Conservation (phyloP, 2,888 invertebrate species). For the Alsophila aescularia region DNA sequence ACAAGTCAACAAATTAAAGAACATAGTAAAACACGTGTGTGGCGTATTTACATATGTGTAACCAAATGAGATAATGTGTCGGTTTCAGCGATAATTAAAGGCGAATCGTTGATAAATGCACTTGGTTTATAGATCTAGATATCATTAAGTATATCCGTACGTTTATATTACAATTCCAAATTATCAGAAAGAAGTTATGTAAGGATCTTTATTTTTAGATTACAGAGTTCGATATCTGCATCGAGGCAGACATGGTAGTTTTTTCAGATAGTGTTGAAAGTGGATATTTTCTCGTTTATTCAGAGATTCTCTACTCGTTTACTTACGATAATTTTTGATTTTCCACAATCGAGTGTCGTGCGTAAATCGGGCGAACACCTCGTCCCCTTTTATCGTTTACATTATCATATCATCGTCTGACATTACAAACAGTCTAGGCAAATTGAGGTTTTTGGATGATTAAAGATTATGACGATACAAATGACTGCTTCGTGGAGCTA, state of each 20-base stretch:
- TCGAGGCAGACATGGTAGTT: conserved; percentile 2
- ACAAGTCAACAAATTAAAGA: conserved; percentile 48
- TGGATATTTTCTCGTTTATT: conserved; percentile 16
- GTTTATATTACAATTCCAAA: conserved; percentile 15
- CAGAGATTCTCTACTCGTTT: conserved; percentile 11
- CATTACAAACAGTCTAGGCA: conserved; percentile 2
- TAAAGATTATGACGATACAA: neutral
- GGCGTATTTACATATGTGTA: conserved; percentile 46
- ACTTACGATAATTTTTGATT: conserved; percentile 12
- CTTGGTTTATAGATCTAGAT: conserved; percentile 22
- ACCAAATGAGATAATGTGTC: conserved; percentile 39
- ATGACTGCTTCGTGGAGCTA: neutral
- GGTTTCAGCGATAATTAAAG: conserved; percentile 35
- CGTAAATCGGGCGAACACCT: conserved; percentile 15
- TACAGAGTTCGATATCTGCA: conserved; percentile 10
- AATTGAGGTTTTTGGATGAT: conserved; percentile 1
- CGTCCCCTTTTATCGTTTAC: conserved; percentile 3
- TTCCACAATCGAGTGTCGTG: conserved; percentile 13
- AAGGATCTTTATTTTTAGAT: conserved; percentile 10
- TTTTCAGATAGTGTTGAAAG: conserved; percentile 14
- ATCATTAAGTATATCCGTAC: conserved; percentile 6
- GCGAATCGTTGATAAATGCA: conserved; percentile 21
- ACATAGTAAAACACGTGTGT: conserved; percentile 49
- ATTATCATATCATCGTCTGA: neutral
- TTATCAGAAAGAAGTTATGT: conserved; percentile 7